Evolutionary conservation across 2,888 invertebrate genomes (phyloP), one percentile per base, ranked within the genome.

Genomic region (Thalpophila matura): DNA sequence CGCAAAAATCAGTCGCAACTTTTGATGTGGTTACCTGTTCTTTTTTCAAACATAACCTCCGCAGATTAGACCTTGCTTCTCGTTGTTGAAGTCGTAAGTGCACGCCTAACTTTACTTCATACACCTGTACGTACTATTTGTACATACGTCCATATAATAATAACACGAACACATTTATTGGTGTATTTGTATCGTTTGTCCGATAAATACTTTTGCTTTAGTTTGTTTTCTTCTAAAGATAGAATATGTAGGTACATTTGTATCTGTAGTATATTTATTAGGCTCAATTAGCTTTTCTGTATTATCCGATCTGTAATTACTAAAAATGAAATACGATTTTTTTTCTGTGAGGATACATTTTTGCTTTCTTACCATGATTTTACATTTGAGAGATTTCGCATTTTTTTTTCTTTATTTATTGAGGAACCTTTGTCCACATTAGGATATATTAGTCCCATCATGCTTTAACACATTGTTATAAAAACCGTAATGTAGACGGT

Each of bases 191-290:
- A 37, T 35, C 20, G 54, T 45, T 18, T 50, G 45, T 27, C 45
- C 45, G 45, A 54, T 54, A 54, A 54, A 54, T 54, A 54, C 33
- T 45, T 54, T 40, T 35, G 22, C 26, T 14, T 54, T 54, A 9
- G n/a, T 35, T 35, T 35, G 26, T 43, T 54, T 54, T 54, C 10
- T 33, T 35, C 9, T 7, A 14, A 14, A 33, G 14, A n/a, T n/a
- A 33, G 14, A 14, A 33, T 14, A 6, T 14, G 33, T 33, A 33
- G 24, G 33, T 27, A 20, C 6, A 18, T 31, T n/a, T 14, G 22
- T 47, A 6, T 20, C 37, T 50, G 5, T n/a, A 29, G 37, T 18
- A 31, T n/a, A 33, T 4, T 33, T 33, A 1, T n/a, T 33, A 33
- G n/a, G 14, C n/a, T 33, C 33, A 33, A 33, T n/a, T 33, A 33